phyloP scores from a whole-genome alignment of 2,797 vertebrate species.

The Anabacerthia variegaticeps region DNA sequence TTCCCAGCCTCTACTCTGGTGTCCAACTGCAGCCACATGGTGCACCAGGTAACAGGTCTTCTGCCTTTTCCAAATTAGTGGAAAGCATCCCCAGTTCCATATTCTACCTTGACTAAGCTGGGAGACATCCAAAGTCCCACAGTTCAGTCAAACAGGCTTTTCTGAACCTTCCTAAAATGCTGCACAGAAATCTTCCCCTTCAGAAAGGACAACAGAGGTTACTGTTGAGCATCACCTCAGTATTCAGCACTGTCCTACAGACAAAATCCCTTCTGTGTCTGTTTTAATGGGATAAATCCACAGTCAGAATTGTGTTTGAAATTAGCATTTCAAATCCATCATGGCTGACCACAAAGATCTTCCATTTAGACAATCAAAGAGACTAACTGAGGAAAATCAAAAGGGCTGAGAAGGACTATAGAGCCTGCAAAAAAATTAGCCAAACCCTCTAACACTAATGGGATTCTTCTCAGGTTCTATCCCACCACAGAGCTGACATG shows the following conservation, averaged over 20 bases:
- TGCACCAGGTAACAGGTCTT: neutral
- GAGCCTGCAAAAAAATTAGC: neutral
- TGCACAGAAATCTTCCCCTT: neutral
- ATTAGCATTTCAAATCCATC: neutral
- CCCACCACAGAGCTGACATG: accelerated
- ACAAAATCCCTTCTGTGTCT: neutral
- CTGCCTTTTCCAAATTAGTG: neutral
- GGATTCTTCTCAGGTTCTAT: neutral
- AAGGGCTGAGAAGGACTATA: neutral
- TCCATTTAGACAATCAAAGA: neutral
- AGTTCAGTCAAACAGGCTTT: neutral
- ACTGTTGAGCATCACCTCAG: neutral
- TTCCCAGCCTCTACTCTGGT: neutral
- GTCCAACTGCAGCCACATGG: neutral
- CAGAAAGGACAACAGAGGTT: neutral
- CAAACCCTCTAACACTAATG: neutral
- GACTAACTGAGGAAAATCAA: neutral
- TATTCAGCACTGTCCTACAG: neutral
- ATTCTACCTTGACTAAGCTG: neutral
- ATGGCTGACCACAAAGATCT: neutral
- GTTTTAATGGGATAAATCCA: neutral
- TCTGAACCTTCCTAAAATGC: neutral
- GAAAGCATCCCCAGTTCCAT: neutral
- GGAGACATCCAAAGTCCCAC: neutral
- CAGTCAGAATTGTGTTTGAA: neutral